Percentiles rank a stretch among this genome's conserved stretches.
phyloP scores from a whole-genome alignment of 1,140 invertebrate species.

The Cydia amplana region DNA sequence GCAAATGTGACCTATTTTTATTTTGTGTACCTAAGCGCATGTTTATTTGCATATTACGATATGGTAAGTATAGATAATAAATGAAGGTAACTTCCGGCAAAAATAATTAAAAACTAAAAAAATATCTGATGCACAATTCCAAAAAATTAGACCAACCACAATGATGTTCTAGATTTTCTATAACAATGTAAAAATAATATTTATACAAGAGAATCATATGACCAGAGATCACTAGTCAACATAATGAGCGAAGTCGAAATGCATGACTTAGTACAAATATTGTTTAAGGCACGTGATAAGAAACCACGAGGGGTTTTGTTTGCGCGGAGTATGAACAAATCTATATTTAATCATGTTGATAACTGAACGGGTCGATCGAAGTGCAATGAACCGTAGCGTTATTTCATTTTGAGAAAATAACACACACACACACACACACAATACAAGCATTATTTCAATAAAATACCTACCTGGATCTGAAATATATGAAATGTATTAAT shows the following conservation, averaged over 20 bases:
- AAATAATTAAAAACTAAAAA: background rate
- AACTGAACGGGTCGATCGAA: background rate
- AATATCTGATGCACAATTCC: background rate
- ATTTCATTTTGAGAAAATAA: too few species aligned
- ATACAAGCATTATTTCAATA: too few species aligned
- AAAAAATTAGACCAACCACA: background rate
- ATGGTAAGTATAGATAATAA: too few species aligned
- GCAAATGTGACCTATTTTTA: background rate
- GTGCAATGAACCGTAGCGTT: conserved; percentile 14
- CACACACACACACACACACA: too few species aligned
- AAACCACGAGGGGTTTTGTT: conserved; percentile 26
- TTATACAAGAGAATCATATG: conserved; percentile 29
- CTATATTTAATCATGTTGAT: conserved; percentile 3
- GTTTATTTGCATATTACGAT: background rate
- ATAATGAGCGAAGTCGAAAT: conserved; percentile 18
- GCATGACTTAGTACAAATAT: conserved; percentile 31
- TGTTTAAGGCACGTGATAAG: conserved; percentile 27
- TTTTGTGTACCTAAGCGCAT: background rate
- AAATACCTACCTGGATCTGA: too few species aligned
- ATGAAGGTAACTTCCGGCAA: background rate
- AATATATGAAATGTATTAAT: too few species aligned
- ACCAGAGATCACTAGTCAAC: conserved; percentile 25
- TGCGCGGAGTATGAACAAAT: background rate
- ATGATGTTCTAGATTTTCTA: background rate
- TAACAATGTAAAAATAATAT: conserved; percentile 1